These are phyloP conservation scores for Phenacoccus solenopsis DNA, from an alignment of 1,140 invertebrate genomes.

Conservation along the genomic window DNA sequence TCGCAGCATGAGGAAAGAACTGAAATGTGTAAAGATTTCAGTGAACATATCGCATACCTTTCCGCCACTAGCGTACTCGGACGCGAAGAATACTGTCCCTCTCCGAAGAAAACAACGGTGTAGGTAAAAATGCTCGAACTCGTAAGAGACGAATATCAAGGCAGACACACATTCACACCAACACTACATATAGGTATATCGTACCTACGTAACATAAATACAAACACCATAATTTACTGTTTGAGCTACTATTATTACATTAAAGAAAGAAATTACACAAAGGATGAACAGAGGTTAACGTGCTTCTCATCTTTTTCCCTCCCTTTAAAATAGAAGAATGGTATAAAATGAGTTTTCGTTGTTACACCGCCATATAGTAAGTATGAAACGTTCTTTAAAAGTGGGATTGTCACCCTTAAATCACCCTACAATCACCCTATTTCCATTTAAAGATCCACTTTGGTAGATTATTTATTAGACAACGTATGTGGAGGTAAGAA, in stretches of 20 bases:
- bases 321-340: too few species aligned
- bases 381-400: background rate
- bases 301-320: background rate
- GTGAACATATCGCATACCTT: too few species aligned
- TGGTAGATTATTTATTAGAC: background rate
- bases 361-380: background rate
- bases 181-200: too few species aligned
- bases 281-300: background rate
- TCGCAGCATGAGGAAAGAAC: too few species aligned
- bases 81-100: too few species aligned
- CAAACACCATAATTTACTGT: background rate
- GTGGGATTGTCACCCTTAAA: background rate
- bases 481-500: background rate
- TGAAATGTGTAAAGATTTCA: too few species aligned
- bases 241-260: background rate
- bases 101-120: too few species aligned
- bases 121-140: too few species aligned
- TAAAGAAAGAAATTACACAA: constrained; percentile 3
- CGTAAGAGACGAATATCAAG: too few species aligned
- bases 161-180: too few species aligned
- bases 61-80: too few species aligned
- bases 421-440: constrained; percentile 1
- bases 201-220: too few species aligned
- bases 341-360: background rate
- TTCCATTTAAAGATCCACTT: background rate